These are phyloP conservation scores for Ganaspis sp. DNA, from an alignment of 1,140 invertebrate genomes.

Conservation along the genomic window DNA sequence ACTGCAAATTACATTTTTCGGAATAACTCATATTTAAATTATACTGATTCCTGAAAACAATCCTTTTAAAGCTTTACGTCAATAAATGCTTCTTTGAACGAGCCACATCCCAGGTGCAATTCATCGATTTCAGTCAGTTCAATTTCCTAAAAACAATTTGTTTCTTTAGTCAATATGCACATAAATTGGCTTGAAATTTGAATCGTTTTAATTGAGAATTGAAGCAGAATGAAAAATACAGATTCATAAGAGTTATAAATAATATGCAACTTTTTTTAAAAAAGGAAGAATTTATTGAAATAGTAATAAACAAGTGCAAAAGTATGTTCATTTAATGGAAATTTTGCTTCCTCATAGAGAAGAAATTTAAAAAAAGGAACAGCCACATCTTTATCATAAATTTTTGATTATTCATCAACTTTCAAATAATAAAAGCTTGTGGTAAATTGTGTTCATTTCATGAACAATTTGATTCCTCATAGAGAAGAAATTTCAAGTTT, in stretches of 20 bases:
- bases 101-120: not conserved
- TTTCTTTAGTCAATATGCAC: constrained; percentile 5
- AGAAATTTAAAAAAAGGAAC: too few relatives aligned
- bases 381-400: too few relatives aligned
- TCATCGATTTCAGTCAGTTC: constrained; percentile 4
- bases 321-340: too few relatives aligned
- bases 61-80: not conserved
- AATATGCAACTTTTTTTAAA: too few relatives aligned
- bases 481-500: too few relatives aligned
- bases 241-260: not conserved
- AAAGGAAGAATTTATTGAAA: too few relatives aligned
- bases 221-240: not conserved
- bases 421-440: too few relatives aligned
- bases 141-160: constrained; percentile 17
- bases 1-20: not conserved
- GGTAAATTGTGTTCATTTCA: too few relatives aligned
- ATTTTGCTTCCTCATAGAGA: too few relatives aligned
- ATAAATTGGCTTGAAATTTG: not conserved
- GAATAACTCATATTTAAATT: not conserved
- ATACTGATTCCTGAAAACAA: not conserved
- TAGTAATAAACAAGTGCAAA: too few relatives aligned
- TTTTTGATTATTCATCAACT: too few relatives aligned
- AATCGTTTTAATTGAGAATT: constrained; percentile 14
- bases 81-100: constrained; percentile 3
- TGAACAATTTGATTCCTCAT: too few relatives aligned